Evolutionary conservation across 2,797 vertebrate species (phyloP).

Genomic region (Alosa sapidissima): DNA sequence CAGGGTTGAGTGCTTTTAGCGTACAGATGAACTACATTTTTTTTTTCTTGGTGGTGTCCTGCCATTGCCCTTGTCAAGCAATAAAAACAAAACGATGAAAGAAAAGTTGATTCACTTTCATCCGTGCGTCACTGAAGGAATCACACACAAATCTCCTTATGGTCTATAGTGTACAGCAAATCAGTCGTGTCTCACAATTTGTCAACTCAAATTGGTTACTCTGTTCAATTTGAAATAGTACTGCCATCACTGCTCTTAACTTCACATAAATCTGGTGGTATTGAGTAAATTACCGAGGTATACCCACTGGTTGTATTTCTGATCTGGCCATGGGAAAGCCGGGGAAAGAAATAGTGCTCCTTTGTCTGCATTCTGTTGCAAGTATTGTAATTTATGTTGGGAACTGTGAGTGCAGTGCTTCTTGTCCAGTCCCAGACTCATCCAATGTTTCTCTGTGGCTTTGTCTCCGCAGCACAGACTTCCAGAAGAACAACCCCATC

Average conservation of each 20-base stretch:
- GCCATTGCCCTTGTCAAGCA: background rate
- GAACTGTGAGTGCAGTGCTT: background rate
- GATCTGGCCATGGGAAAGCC: conserved; percentile 16
- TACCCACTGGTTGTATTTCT: background rate
- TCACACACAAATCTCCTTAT: background rate
- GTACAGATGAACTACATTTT: background rate
- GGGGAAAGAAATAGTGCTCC: background rate
- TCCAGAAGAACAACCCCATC: conserved; percentile 92
- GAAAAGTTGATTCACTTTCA: background rate
- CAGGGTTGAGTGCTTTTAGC: background rate
- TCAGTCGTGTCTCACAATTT: background rate
- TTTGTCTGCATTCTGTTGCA: conserved; percentile 3
- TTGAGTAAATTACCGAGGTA: conserved; percentile 8
- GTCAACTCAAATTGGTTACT: background rate
- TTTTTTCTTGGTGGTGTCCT: background rate
- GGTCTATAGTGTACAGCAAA: background rate
- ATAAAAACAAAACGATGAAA: background rate
- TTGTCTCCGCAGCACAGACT: conserved; percentile 81
- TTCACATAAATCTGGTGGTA: conserved; percentile 6
- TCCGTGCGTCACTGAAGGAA: background rate
- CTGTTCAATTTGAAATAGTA: background rate
- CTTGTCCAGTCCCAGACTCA: conserved; percentile 3
- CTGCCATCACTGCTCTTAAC: background rate
- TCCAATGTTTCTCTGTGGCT: conserved; percentile 35
- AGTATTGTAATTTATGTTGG: conserved; percentile 12